Conservation (phyloP, 1,140 invertebrate genomes). For the Caenorhabditis briggsae region DNA sequence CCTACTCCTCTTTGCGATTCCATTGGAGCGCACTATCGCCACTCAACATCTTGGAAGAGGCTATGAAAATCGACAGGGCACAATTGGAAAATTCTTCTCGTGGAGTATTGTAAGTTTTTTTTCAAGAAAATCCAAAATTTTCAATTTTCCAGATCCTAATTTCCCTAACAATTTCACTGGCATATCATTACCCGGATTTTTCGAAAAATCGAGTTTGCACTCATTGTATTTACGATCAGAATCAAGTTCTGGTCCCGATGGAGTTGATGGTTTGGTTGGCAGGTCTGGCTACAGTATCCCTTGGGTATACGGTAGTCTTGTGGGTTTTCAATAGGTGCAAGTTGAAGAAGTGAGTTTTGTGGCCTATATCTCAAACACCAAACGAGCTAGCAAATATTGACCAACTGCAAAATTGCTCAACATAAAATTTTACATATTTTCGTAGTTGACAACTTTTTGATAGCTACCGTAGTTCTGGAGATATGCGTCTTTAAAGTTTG, state of each 20-base stretch:
- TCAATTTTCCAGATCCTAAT: not conserved
- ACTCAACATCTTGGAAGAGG: conserved; percentile 45
- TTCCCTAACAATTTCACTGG: not conserved
- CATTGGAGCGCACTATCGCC: conserved; percentile 7
- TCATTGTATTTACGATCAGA: conserved; percentile 39
- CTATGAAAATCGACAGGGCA: conserved; percentile 17
- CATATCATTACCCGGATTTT: not conserved
- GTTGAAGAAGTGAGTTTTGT: conserved; percentile 26
- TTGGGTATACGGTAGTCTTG: conserved; percentile 1
- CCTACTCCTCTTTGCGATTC: conserved; percentile 20
- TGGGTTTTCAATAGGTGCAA: conserved; percentile 40
- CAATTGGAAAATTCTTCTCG: conserved; percentile 11
- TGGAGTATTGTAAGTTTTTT: conserved; percentile 12
- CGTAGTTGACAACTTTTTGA: too few species aligned
- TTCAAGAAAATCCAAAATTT: not conserved
- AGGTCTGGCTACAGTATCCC: not conserved
- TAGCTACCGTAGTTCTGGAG: too few species aligned
- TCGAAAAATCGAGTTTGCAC: conserved; percentile 30
- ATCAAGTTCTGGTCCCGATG: not conserved
- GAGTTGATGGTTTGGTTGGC: conserved; percentile 27
- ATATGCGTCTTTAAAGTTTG: too few species aligned
- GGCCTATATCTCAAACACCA: too few species aligned
- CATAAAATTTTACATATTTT: too few species aligned
- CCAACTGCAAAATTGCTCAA: too few species aligned
- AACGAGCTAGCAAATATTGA: too few species aligned